Evolutionary conservation across 2,797 vertebrate genomes (phyloP).

Genomic region (Schizopygopsis malacanthus): DNA sequence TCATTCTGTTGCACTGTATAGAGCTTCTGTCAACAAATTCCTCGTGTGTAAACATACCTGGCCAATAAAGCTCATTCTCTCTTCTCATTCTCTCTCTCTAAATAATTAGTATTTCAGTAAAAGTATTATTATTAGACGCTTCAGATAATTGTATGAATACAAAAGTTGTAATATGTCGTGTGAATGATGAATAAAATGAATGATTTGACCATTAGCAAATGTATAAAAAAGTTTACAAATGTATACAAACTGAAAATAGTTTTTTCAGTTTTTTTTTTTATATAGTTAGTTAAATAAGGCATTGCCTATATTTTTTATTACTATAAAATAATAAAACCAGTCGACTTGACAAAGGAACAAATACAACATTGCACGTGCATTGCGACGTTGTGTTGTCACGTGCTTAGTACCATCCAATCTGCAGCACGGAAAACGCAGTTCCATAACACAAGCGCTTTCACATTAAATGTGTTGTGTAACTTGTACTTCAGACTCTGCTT

Average conservation of each 20-base stretch:
- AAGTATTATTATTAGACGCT: not conserved
- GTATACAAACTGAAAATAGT: no score
- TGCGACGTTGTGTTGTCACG: conserved; percentile 10
- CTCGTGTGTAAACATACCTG: no score
- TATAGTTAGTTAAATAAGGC: not conserved
- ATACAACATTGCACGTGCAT: not conserved
- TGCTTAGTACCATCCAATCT: conserved; percentile 31
- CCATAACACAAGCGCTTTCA: conserved; percentile 5
- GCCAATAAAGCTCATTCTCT: no score
- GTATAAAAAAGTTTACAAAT: not conserved
- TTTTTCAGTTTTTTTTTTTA: not conserved
- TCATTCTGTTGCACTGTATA: no score
- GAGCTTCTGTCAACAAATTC: no score
- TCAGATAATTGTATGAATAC: not conserved
- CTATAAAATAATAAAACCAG: not conserved
- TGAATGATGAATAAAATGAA: not conserved
- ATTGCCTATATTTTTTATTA: not conserved
- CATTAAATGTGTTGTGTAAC: not conserved
- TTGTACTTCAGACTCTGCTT: not conserved
- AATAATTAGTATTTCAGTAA: not conserved
- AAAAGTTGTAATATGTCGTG: not conserved
- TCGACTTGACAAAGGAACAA: no score
- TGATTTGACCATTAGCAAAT: not conserved
- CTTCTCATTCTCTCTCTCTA: no score
- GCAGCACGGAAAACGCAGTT: not conserved